These are phyloP conservation scores for Pterostichus niger DNA, from an alignment of 2,888 invertebrate genomes.

Conservation along the genomic window DNA sequence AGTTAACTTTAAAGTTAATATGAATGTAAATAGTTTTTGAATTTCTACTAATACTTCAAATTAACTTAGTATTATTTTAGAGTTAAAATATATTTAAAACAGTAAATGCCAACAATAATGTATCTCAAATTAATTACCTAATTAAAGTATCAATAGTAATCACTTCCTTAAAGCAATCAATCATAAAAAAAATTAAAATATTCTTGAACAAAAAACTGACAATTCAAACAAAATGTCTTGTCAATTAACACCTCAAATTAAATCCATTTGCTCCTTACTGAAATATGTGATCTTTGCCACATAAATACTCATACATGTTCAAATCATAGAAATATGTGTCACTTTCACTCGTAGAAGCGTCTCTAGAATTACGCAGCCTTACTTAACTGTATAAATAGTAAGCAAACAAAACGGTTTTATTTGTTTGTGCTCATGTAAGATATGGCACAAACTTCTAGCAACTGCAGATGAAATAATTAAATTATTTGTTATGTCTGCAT, in stretches of 20 bases:
- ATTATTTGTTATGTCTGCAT: slow-evolving; percentile 36
- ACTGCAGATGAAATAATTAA: slow-evolving; percentile 46
- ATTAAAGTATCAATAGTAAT: no score
- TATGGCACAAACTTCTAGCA: slow-evolving; percentile 49
- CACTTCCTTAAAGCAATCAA: no score
- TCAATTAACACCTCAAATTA: background rate
- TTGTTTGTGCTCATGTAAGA: background rate
- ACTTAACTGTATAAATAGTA: slow-evolving; percentile 56
- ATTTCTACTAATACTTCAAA: no score
- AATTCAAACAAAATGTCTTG: background rate
- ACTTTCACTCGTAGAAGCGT: slow-evolving; percentile 59
- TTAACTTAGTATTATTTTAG: no score
- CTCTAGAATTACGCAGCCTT: slow-evolving; percentile 37
- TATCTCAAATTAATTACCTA: no score
- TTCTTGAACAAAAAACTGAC: no score
- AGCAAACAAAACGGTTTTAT: slow-evolving; percentile 49
- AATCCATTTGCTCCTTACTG: background rate
- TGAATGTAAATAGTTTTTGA: no score
- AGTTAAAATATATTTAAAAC: no score
- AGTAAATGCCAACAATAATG: no score
- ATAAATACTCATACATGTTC: background rate
- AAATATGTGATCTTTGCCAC: slow-evolving; percentile 1
- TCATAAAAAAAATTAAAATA: background rate
- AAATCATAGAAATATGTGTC: slow-evolving; percentile 14
- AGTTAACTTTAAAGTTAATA: no score